Base-by-base conservation (phyloP, 2,113 vertebrate genomes). In the Litocranius walleri region DNA sequence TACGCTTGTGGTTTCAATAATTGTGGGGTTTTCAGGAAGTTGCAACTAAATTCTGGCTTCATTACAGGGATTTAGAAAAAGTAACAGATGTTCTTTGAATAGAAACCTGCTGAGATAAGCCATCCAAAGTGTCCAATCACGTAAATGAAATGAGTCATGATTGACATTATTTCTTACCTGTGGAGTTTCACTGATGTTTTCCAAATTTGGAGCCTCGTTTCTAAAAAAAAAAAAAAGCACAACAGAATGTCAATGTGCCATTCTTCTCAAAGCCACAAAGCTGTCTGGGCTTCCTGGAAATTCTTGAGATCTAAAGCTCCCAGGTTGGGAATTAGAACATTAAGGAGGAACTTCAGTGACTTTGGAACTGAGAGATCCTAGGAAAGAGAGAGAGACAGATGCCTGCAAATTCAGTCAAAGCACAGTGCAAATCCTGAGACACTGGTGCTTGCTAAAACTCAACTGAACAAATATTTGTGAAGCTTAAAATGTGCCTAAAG, bases 61-160 rank as follows among this genome's bases (percentile, higher is more conserved):
- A 78, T 94, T 78, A 80, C 13, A 96, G 82, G 52, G 57, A 86
- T 86, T 92, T 87, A 45, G 77, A 87, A 96, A 97, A 97, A 54
- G 77, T 78, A 97, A 86, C 94, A 94, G 93, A 87, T 92, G 77
- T 94, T 94, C 59, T 97, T 96, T 94, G 74, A 88, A 71, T 52
- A 92, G 43, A 97, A 98, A 90, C 92, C 84, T 94, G 61, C 93
- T 77, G 81, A 92, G 83, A 95, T 85, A 92, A 97, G 67, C 43
- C 90, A 92, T 57, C 84, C 88, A 81, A 94, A 95, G 82, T 90
- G 59, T 95, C 91, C 88, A 91, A 59, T 15, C 16, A 90, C n/a
- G 93, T 94, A 93, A 96, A 91, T 59, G 80, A 74, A 74, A 95
- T 74, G 77, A 88, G 67, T 80, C 77, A 82, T 59, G 56, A 92